phyloP scores from a whole-genome alignment of 2,797 vertebrate genomes.

The Psittacula derbiana region DNA sequence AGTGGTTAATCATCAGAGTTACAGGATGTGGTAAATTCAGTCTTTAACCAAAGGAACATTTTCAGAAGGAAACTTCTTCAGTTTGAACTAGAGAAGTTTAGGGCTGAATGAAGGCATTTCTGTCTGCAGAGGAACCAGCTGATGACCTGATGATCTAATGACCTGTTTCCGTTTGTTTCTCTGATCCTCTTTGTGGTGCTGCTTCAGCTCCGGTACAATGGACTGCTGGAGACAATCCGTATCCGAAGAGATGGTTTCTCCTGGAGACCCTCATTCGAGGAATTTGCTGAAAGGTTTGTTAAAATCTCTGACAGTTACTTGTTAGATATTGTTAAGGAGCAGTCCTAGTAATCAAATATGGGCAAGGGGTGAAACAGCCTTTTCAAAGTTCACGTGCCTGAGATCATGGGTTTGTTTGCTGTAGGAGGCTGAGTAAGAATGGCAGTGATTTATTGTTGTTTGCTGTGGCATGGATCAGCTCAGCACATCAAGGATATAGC shows the following conservation, averaged over 20 bases:
- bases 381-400: not conserved
- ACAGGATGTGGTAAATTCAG: not conserved
- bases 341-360: not conserved
- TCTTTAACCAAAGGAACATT: not conserved
- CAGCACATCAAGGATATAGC: not conserved
- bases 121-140: not conserved
- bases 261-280: constrained; percentile 79
- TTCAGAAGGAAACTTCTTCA: not conserved
- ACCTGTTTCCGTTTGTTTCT: not conserved
- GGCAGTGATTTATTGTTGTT: not conserved
- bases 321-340: not conserved
- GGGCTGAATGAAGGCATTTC: not conserved
- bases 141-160: not conserved
- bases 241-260: constrained; percentile 81
- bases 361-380: not conserved
- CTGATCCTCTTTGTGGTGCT: not conserved
- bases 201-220: constrained; percentile 77
- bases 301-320: not conserved
- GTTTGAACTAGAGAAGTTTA: not conserved
- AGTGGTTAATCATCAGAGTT: not conserved
- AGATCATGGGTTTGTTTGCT: not conserved
- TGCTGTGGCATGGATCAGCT: not conserved
- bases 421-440: not conserved
- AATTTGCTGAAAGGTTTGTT: constrained; percentile 77
- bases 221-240: constrained; percentile 79